These are phyloP conservation scores for Rhingia rostrata DNA, from an alignment of 2,888 invertebrate species.

Conservation along the genomic window DNA sequence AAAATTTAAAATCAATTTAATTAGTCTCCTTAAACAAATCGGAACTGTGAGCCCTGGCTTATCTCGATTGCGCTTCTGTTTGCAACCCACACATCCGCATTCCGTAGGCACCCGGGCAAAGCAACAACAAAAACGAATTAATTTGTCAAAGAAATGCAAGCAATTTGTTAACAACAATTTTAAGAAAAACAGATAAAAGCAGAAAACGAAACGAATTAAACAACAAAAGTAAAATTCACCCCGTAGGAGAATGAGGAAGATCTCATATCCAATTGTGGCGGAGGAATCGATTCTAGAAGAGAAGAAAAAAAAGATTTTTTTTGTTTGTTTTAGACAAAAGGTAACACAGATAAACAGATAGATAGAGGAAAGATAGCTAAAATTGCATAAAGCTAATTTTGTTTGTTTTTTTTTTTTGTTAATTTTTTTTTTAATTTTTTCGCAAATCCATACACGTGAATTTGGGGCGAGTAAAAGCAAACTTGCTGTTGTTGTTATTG, in stretches of 20 bases:
- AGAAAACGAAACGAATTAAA: constrained; percentile 21
- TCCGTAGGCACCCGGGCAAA: constrained; percentile 13
- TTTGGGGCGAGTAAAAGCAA: constrained; percentile 30
- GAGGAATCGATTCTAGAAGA: constrained; percentile 66
- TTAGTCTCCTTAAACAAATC: constrained; percentile 61
- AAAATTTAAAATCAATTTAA: constrained; percentile 45
- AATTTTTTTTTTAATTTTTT: constrained; percentile 35
- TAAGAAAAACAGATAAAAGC: constrained; percentile 22
- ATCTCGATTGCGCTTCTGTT: constrained; percentile 21
- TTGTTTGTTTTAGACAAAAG: constrained; percentile 21
- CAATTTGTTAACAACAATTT: constrained; percentile 52
- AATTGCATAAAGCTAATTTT: constrained; percentile 28
- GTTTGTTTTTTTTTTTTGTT: constrained; percentile 36
- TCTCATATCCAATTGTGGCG: constrained; percentile 79
- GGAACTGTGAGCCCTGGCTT: not conserved
- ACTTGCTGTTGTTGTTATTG: constrained; percentile 13
- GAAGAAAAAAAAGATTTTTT: constrained; percentile 64
- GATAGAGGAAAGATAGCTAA: constrained; percentile 33
- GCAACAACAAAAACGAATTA: constrained; percentile 18
- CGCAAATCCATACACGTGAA: constrained; percentile 23
- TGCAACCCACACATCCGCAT: constrained; percentile 27
- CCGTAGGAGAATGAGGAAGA: constrained; percentile 81
- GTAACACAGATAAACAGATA: constrained; percentile 18
- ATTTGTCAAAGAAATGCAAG: constrained; percentile 46
- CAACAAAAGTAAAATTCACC: constrained; percentile 78